A percentile compares a stretch with the other conserved stretches of the same genome.
Evolutionary conservation across 1,140 invertebrate species (phyloP).

Genomic region (Danaus melanippus): DNA sequence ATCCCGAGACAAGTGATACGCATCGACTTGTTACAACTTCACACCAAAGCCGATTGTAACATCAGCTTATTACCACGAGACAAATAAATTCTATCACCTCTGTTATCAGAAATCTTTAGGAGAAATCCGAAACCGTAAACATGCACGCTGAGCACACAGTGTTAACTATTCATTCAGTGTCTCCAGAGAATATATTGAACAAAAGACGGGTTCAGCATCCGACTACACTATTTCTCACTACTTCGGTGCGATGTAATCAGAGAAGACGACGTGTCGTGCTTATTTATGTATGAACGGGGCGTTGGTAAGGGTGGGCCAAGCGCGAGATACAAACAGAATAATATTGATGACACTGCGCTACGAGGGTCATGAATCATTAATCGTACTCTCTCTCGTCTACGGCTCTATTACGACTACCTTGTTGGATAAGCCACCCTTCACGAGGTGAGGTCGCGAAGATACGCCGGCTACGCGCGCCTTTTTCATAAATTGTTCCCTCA

Average conservation of each 20-base stretch:
- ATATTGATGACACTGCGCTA: slow-evolving; percentile 70
- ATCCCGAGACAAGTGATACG: slow-evolving; percentile 19
- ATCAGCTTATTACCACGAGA: slow-evolving; percentile 63
- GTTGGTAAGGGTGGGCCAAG: slow-evolving; percentile 63
- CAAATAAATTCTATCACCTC: slow-evolving; percentile 61
- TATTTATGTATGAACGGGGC: slow-evolving; percentile 70
- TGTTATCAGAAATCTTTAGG: slow-evolving; percentile 64
- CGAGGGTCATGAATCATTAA: slow-evolving; percentile 72
- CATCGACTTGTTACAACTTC: slow-evolving; percentile 43
- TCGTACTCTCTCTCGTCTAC: slow-evolving; percentile 59
- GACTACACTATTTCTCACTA: slow-evolving; percentile 70
- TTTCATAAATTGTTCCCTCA: slow-evolving; percentile 34
- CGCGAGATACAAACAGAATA: slow-evolving; percentile 69
- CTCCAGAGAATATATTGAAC: slow-evolving; percentile 66
- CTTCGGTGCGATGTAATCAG: slow-evolving; percentile 71
- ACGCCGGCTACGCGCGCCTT: slow-evolving; percentile 38
- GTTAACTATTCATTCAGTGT: slow-evolving; percentile 68
- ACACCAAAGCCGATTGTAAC: slow-evolving; percentile 57
- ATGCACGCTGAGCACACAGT: slow-evolving; percentile 58
- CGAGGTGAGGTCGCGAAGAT: slow-evolving; percentile 37
- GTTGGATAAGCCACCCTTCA: slow-evolving; percentile 63
- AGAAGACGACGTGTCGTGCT: slow-evolving; percentile 70
- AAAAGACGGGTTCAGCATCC: slow-evolving; percentile 67
- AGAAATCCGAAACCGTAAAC: slow-evolving; percentile 70
- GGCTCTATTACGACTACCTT: slow-evolving; percentile 67